Percentiles rank a stretch among this genome's conserved stretches.
phyloP scores from a whole-genome alignment of 2,113 vertebrate species.

The Eulemur rufifrons region DNA sequence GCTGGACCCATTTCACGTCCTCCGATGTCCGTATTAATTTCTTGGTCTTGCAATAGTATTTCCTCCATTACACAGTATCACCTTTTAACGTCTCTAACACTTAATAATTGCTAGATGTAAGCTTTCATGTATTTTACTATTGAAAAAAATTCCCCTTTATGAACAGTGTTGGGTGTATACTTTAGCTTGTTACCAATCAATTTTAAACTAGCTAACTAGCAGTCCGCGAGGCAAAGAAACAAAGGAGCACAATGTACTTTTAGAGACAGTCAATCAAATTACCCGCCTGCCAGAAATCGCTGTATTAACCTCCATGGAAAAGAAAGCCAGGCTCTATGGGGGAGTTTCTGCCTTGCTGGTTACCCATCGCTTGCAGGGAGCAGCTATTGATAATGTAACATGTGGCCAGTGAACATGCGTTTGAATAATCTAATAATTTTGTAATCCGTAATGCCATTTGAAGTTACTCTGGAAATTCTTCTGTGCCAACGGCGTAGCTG shows the following conservation, averaged over 20 bases:
- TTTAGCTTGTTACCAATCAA: not conserved
- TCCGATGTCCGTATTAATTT: constrained; percentile 19
- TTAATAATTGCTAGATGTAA: not conserved
- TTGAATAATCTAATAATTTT: constrained; percentile 72
- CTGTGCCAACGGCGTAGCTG: constrained; percentile 81
- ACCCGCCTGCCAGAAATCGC: not conserved
- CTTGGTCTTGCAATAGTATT: not conserved
- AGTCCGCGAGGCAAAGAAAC: not conserved
- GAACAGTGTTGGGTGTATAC: not conserved
- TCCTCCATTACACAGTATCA: constrained; percentile 28
- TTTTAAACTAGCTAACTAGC: constrained; percentile 34
- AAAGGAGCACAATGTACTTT: not conserved
- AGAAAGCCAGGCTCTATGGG: not conserved
- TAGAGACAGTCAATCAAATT: constrained; percentile 50
- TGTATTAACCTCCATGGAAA: not conserved
- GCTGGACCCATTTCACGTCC: constrained; percentile 38
- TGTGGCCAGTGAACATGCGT: constrained; percentile 58
- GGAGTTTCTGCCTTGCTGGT: not conserved
- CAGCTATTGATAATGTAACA: constrained; percentile 54
- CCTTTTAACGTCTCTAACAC: not conserved
- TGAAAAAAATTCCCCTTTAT: not conserved
- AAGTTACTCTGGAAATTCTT: constrained; percentile 78
- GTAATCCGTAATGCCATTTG: constrained; percentile 73
- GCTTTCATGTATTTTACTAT: constrained; percentile 46
- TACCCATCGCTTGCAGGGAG: not conserved